These are phyloP conservation scores for Pygocentrus nattereri DNA, from an alignment of 2,797 vertebrate species.

Conservation along the genomic window DNA sequence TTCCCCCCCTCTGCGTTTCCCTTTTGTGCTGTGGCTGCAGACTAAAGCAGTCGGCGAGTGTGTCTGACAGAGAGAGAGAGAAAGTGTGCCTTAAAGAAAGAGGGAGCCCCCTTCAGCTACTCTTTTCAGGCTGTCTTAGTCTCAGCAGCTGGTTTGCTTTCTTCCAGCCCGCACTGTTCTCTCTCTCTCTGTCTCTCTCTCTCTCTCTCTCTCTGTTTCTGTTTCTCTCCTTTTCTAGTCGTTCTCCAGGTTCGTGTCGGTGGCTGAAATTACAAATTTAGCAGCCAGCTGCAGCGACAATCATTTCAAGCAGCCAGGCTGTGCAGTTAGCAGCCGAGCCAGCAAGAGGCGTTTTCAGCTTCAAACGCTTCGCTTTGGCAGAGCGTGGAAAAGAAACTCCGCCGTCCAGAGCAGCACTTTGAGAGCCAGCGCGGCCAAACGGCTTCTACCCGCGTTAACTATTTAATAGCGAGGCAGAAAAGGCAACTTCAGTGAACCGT, in stretches of 20 bases:
- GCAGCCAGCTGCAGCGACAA: conserved; percentile 27
- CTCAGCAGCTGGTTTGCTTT: conserved; percentile 53
- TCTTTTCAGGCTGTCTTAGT: conserved; percentile 39
- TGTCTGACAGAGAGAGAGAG: conserved; percentile 27
- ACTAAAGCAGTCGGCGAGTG: conserved; percentile 35
- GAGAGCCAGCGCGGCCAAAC: background rate
- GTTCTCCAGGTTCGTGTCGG: conserved; percentile 1
- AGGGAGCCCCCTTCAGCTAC: conserved; percentile 59
- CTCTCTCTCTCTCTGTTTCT: background rate
- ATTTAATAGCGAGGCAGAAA: background rate
- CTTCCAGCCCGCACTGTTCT: background rate
- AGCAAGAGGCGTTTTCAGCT: conserved; percentile 11
- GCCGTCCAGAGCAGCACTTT: conserved; percentile 19
- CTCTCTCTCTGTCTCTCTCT: background rate
- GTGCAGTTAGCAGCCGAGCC: conserved; percentile 6
- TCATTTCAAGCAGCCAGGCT: conserved; percentile 40
- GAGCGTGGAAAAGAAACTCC: background rate
- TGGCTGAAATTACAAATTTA: conserved; percentile 38
- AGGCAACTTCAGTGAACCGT: background rate
- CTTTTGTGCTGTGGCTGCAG: conserved; percentile 58
- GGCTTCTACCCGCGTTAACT: background rate
- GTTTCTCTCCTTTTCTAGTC: background rate
- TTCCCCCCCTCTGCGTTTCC: conserved; percentile 35
- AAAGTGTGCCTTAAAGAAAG: conserved; percentile 49
- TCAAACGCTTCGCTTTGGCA: conserved; percentile 1